phyloP scores from a whole-genome alignment of 2,113 vertebrate species.

The Protobothrops flavoviridis region DNA sequence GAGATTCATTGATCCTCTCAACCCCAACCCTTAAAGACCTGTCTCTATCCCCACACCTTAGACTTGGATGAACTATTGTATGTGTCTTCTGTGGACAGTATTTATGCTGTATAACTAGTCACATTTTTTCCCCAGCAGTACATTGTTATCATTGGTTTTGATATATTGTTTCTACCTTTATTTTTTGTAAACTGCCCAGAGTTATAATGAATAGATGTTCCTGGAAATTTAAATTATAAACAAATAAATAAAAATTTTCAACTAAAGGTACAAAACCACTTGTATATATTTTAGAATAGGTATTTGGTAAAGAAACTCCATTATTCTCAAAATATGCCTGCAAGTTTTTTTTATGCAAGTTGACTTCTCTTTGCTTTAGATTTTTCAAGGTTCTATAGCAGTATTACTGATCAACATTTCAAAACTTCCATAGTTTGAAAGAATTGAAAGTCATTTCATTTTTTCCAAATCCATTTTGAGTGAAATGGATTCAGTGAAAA shows the following conservation, averaged over 20 bases:
- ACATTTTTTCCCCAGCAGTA: neutral
- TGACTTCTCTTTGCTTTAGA: neutral
- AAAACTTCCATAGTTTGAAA: neutral
- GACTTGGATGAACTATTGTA: neutral
- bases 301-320: neutral
- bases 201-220: neutral
- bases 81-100: neutral
- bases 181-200: neutral
- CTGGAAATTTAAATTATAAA: neutral
- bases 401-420: neutral
- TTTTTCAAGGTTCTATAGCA: neutral
- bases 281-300: neutral
- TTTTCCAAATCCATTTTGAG: neutral
- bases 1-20: neutral
- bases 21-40: neutral
- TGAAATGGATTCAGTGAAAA: neutral
- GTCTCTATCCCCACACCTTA: neutral
- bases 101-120: neutral
- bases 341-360: neutral
- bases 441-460: neutral
- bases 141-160: neutral
- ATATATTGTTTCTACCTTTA: neutral
- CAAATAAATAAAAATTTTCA: neutral
- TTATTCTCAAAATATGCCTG: neutral
- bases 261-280: neutral